These are phyloP conservation scores for Limanda limanda DNA, from an alignment of 2,113 vertebrate species.

Conservation along the genomic window DNA sequence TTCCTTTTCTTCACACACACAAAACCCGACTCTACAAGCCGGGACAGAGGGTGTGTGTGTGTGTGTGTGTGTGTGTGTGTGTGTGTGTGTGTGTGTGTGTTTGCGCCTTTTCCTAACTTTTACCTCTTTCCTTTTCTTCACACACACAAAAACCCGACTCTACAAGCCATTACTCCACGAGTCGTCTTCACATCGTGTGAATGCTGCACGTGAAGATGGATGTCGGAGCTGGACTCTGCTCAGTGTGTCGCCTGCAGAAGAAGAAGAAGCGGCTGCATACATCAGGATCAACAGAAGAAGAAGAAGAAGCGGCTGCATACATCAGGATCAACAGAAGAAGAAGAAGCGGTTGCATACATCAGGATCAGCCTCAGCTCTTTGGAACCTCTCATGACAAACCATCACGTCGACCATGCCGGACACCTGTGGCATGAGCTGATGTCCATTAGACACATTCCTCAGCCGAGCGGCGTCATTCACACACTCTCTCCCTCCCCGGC, in stretches of 20 bases:
- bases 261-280: constrained; percentile 16
- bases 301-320: constrained; percentile 16
- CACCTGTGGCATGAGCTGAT: constrained; percentile 68
- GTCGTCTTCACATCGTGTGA: constrained; percentile 10
- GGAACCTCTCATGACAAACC: constrained; percentile 40
- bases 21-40: neutral
- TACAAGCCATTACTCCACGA: neutral
- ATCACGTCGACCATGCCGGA: constrained; percentile 55
- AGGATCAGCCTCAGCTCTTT: constrained; percentile 41
- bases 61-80: neutral
- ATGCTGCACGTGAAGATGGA: constrained; percentile 32
- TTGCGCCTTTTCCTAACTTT: neutral
- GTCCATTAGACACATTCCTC: constrained; percentile 68
- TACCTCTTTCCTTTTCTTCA: neutral
- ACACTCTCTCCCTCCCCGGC: constrained; percentile 44
- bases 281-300: constrained; percentile 58
- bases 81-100: neutral
- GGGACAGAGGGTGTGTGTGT: neutral
- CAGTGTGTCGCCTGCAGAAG: constrained; percentile 44
- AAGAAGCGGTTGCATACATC: constrained; percentile 29
- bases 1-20: constrained; percentile 8
- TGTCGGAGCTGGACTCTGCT: constrained; percentile 21
- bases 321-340: constrained; percentile 58
- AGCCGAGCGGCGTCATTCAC: constrained; percentile 66
- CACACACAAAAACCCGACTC: neutral